These are phyloP conservation scores for Pristionchus japonicus DNA, from an alignment of 2,888 invertebrate genomes.

Conservation along the genomic window DNA sequence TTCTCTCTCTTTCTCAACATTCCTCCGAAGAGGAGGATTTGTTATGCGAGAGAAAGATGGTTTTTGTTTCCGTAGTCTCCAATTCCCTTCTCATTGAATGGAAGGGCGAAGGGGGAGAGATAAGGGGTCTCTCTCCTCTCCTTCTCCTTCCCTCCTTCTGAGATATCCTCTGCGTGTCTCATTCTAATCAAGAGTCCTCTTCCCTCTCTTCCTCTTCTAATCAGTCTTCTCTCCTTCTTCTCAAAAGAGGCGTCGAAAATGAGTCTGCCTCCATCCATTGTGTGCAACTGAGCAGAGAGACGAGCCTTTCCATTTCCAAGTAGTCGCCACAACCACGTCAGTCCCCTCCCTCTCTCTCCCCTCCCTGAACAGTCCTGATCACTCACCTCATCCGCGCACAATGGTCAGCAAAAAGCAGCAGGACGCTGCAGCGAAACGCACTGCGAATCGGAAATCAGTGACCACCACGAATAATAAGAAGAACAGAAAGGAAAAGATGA, in stretches of 20 bases:
- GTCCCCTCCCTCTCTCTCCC: not conserved
- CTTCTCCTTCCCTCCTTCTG: slow-evolving; percentile 8
- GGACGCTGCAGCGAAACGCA: not conserved
- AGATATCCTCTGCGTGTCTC: not conserved
- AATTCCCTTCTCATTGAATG: slow-evolving; percentile 2
- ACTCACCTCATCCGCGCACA: not conserved
- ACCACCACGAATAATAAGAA: slow-evolving; percentile 3
- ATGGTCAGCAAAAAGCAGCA: not conserved
- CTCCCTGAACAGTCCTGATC: not conserved
- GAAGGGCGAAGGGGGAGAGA: slow-evolving; percentile 21
- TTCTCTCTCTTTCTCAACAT: not conserved
- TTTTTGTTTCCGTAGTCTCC: slow-evolving; percentile 34
- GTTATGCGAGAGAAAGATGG: slow-evolving; percentile 28
- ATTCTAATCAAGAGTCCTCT: slow-evolving; percentile 44
- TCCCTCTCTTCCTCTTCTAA: not conserved
- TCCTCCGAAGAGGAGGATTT: not conserved
- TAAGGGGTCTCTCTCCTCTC: slow-evolving; percentile 13
- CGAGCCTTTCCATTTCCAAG: slow-evolving; percentile 2
- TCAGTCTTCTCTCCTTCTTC: not conserved
- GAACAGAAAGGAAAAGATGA: not conserved
- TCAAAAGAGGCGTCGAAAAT: slow-evolving; percentile 34
- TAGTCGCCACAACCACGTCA: slow-evolving; percentile 20
- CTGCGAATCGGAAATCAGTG: not conserved
- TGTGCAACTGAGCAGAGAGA: slow-evolving; percentile 24
- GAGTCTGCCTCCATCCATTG: slow-evolving; percentile 17